Conservation (phyloP, 2,888 invertebrate genomes). For the Cheilosia scutellata region DNA sequence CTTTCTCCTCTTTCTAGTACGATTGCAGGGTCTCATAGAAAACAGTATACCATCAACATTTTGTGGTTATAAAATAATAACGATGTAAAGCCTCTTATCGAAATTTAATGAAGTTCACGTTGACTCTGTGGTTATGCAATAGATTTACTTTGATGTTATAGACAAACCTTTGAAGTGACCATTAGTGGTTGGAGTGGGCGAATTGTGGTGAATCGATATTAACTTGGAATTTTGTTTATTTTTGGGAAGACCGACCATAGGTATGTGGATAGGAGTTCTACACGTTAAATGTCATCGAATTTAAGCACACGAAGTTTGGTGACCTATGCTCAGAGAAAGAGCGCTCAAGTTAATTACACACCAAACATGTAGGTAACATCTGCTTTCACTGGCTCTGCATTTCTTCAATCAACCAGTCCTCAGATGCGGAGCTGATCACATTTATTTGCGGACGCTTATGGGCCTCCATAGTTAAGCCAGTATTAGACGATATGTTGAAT, state of each 20-base stretch:
- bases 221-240: neutral
- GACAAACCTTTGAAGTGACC: constrained; percentile 35
- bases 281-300: no score
- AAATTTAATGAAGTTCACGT: constrained; percentile 40
- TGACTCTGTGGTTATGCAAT: constrained; percentile 26
- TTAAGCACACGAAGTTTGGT: no score
- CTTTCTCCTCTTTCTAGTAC: neutral
- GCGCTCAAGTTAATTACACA: no score
- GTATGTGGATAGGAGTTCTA: neutral
- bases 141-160: constrained; percentile 8
- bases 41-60: constrained; percentile 27
- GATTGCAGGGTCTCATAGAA: neutral
- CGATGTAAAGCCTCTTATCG: constrained; percentile 50
- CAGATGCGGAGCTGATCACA: no score
- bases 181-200: constrained; percentile 19
- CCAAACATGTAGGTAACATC: no score
- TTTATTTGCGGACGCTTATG: no score
- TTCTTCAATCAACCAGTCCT: no score
- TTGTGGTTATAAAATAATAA: constrained; percentile 36
- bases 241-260: neutral
- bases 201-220: constrained; percentile 8
- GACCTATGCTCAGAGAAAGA: no score
- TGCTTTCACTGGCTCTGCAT: no score
- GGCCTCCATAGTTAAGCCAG: no score
- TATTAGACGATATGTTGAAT: no score